Conservation (phyloP, 2,113 vertebrate genomes). For the Silurus meridionalis region DNA sequence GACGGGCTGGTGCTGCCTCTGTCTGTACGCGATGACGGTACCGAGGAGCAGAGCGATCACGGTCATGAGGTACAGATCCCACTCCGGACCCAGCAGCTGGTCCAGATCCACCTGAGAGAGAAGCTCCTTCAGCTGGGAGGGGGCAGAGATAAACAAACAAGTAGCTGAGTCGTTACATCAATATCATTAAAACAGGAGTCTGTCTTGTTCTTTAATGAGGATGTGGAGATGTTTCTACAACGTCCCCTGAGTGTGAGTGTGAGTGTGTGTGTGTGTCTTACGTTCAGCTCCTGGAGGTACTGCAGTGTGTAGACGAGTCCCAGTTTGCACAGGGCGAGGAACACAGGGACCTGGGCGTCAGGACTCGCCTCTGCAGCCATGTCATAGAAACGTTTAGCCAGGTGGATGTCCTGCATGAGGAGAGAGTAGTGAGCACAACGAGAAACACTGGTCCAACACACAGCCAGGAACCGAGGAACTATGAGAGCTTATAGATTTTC, state of each 20-base stretch:
- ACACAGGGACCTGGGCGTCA: constrained; percentile 96
- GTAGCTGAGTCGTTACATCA: background rate
- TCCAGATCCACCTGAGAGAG: constrained; percentile 90
- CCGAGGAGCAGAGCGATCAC: constrained; percentile 92
- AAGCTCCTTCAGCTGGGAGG: constrained; percentile 81
- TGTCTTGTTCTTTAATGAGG: background rate
- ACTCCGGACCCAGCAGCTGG: constrained; percentile 93
- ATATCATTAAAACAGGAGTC: background rate
- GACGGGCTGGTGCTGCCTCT: constrained; percentile 90
- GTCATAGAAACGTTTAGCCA: constrained; percentile 97
- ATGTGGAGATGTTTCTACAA: background rate
- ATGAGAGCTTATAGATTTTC: too few relatives aligned
- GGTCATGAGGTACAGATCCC: constrained; percentile 99
- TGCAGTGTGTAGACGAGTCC: constrained; percentile 87
- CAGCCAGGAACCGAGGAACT: background rate
- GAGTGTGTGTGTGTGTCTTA: constrained; percentile 70
- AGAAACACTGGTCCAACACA: background rate
- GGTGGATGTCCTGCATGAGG: constrained; percentile 85
- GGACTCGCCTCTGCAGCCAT: constrained; percentile 98
- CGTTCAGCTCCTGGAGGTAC: constrained; percentile 88
- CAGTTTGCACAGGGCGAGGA: constrained; percentile 92
- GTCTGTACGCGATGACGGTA: constrained; percentile 94
- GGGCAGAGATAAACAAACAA: background rate
- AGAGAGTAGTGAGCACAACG: background rate
- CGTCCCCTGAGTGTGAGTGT: background rate